These are phyloP conservation scores for Gymnorhina tibicen DNA, from an alignment of 2,113 vertebrate genomes.

Conservation along the genomic window DNA sequence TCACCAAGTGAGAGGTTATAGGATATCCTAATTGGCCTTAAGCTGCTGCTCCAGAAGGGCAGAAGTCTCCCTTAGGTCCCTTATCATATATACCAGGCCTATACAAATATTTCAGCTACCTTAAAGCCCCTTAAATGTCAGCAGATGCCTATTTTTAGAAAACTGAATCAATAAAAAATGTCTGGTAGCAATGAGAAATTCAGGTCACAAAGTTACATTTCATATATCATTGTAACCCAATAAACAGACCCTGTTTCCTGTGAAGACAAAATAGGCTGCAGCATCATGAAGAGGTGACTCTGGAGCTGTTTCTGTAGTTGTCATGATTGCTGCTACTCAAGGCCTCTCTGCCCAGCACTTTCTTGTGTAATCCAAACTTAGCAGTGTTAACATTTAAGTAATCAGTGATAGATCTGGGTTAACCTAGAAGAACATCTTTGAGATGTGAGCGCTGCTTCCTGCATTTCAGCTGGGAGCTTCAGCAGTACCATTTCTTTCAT, in stretches of 20 bases:
- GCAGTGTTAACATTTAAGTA: background rate
- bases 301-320: background rate
- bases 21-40: background rate
- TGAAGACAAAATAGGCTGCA: background rate
- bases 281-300: background rate
- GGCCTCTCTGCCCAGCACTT: background rate
- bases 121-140: background rate
- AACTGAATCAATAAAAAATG: background rate
- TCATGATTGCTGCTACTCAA: background rate
- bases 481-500: background rate
- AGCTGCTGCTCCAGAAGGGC: background rate
- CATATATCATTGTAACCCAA: background rate
- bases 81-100: background rate
- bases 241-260: background rate
- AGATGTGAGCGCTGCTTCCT: background rate
- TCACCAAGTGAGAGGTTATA: background rate
- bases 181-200: background rate
- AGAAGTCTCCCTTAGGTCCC: background rate
- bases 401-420: background rate
- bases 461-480: background rate
- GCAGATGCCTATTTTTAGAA: background rate
- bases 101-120: background rate
- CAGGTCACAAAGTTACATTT: background rate
- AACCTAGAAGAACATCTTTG: background rate
- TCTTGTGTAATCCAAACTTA: background rate